These are phyloP conservation scores for Pitangus sulphuratus DNA, from an alignment of 2,797 vertebrate species.

Conservation along the genomic window DNA sequence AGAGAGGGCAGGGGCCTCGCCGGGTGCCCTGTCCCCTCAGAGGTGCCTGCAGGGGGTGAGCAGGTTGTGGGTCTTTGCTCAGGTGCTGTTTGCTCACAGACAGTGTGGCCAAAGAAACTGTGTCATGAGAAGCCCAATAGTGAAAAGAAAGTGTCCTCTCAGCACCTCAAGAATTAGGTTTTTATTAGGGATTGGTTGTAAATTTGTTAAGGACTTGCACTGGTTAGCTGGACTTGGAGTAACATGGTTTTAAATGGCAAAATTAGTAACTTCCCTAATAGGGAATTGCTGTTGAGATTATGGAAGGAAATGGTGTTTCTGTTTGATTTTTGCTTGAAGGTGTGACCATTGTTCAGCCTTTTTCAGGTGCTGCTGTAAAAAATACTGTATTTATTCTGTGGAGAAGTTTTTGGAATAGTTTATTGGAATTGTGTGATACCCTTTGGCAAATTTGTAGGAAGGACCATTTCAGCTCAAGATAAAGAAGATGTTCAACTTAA, in stretches of 20 bases:
- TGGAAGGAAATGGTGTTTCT: not conserved
- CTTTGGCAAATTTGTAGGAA: not conserved
- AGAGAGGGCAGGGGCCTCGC: fast-evolving
- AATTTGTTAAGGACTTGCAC: not conserved
- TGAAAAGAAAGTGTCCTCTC: not conserved
- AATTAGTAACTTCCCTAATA: not conserved
- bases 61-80: fast-evolving
- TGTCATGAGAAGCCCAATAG: fast-evolving
- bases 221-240: not conserved
- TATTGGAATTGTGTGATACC: not conserved
- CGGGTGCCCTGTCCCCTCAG: fast-evolving
- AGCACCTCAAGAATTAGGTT: not conserved
- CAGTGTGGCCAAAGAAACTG: fast-evolving
- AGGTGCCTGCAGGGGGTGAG: fast-evolving
- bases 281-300: not conserved
- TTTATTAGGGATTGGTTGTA: not conserved
- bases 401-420: not conserved
- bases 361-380: not conserved
- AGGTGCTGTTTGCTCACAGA: fast-evolving
- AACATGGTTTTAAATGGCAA: not conserved
- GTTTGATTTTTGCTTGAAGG: not conserved
- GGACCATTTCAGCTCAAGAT: not conserved
- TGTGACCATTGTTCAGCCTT: fast-evolving
- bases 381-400: not conserved
- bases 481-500: not conserved